Conservation (phyloP, 1,140 invertebrate species). For the Polyergus mexicanus region DNA sequence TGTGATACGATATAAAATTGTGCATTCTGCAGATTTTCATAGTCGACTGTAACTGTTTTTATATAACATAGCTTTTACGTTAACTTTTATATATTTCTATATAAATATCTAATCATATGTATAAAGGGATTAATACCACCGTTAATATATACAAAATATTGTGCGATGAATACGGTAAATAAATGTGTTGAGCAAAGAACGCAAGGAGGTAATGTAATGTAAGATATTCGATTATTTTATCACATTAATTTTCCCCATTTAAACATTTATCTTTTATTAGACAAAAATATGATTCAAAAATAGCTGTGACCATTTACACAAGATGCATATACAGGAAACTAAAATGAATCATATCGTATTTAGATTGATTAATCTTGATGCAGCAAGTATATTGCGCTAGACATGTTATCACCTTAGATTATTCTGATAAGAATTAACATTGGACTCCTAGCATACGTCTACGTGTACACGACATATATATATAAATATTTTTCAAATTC, state of each 20-base stretch:
- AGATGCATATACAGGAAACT: not conserved
- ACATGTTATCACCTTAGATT: not conserved
- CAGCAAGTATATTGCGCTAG: not conserved
- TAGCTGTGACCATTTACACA: not conserved
- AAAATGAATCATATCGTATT: constrained; percentile 12
- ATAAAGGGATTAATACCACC: too few species aligned
- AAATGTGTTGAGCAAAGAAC: not conserved
- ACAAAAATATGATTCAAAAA: not conserved
- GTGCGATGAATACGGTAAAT: too few species aligned
- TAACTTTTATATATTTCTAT: too few species aligned
- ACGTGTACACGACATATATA: not conserved
- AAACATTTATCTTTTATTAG: not conserved
- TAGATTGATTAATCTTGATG: not conserved
- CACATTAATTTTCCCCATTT: too few species aligned
- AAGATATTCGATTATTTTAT: not conserved
- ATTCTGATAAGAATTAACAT: not conserved
- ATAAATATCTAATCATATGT: too few species aligned
- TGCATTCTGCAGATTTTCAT: not conserved
- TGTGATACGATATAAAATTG: not conserved
- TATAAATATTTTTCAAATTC: too few species aligned
- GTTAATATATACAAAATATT: too few species aligned
- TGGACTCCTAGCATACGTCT: not conserved
- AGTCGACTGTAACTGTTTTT: too few species aligned
- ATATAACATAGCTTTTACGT: too few species aligned
- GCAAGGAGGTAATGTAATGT: not conserved